Conservation (phyloP, 2,113 vertebrate species). For the Lichenostomus cassidix region DNA sequence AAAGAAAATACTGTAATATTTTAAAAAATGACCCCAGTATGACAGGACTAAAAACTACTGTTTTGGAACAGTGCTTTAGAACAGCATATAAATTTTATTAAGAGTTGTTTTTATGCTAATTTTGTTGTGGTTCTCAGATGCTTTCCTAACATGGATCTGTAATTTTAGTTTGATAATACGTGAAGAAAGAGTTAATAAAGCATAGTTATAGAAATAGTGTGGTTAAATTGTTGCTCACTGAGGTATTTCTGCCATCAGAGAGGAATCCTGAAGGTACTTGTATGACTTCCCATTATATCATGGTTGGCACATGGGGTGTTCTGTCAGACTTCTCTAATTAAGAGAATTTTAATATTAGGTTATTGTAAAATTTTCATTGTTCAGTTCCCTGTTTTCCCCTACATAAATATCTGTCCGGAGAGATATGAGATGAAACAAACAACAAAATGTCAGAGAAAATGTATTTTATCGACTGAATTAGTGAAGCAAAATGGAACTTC, state of each 20-base stretch:
- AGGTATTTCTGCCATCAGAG: background rate
- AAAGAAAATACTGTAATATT: background rate
- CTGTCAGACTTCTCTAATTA: background rate
- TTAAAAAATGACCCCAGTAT: background rate
- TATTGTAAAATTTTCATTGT: background rate
- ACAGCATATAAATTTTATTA: background rate
- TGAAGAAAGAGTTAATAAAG: background rate
- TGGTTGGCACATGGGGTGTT: background rate
- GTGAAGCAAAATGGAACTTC: background rate
- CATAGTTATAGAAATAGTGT: background rate
- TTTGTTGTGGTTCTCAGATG: background rate
- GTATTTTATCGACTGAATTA: background rate
- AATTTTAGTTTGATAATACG: background rate
- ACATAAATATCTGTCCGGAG: background rate
- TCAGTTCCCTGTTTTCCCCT: background rate
- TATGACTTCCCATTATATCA: background rate
- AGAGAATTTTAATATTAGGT: background rate
- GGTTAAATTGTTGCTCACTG: background rate
- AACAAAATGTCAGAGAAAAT: background rate
- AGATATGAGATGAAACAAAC: background rate
- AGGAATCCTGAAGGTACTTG: background rate
- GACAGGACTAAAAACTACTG: background rate
- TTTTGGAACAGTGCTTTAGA: background rate
- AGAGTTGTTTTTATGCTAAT: background rate
- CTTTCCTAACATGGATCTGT: background rate